Evolutionary conservation across 2,113 vertebrate species (phyloP).

Genomic region (Bungarus multicinctus): DNA sequence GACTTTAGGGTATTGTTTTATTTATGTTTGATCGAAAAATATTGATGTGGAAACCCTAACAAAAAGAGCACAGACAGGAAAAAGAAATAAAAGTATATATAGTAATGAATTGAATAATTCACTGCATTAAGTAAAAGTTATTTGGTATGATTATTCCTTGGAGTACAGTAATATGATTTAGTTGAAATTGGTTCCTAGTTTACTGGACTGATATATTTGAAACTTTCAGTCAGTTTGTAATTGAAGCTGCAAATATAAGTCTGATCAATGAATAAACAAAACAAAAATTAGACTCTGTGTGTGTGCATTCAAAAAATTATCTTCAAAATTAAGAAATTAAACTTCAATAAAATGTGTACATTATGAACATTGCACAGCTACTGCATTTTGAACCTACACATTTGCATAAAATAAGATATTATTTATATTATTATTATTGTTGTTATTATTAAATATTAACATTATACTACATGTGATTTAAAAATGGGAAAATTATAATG

Average conservation of each 20-base stretch:
- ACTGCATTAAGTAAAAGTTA: background rate
- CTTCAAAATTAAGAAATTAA: background rate
- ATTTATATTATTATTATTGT: background rate
- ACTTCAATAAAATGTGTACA: background rate
- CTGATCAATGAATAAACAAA: background rate
- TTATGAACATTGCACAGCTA: background rate
- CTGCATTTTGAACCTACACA: background rate
- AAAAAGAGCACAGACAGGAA: background rate
- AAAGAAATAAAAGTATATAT: background rate
- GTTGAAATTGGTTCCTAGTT: background rate
- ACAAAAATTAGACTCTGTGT: fast-evolving
- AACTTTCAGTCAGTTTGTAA: background rate
- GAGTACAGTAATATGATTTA: background rate
- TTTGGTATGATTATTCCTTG: background rate
- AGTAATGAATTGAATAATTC: background rate
- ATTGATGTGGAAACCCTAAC: conserved; percentile 46
- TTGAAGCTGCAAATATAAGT: background rate
- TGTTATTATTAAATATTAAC: background rate
- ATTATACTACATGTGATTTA: background rate
- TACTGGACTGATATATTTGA: background rate
- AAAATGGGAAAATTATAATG: background rate
- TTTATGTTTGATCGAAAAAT: conserved; percentile 18
- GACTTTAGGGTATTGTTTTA: conserved; percentile 54
- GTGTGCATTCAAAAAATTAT: background rate
- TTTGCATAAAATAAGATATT: background rate